Evolutionary conservation across 2,113 vertebrate species (phyloP).

Genomic region (Rhinichthys klamathensis): DNA sequence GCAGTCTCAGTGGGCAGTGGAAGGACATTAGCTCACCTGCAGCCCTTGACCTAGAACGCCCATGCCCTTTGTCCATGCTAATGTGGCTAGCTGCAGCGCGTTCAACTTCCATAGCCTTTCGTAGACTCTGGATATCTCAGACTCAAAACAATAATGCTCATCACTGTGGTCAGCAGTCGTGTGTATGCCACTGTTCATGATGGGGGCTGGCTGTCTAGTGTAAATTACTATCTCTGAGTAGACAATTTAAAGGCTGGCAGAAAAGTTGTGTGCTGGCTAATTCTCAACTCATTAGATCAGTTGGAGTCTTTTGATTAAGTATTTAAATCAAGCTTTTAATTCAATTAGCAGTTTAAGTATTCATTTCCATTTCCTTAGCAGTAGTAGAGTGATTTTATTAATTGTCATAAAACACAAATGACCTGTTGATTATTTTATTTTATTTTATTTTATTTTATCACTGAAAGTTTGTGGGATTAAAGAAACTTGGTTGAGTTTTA

Average conservation of each 20-base stretch:
- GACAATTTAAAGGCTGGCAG: constrained; percentile 55
- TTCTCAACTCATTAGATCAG: constrained; percentile 63
- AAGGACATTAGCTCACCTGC: constrained; percentile 62
- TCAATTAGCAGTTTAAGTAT: constrained; percentile 84
- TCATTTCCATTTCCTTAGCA: constrained; percentile 86
- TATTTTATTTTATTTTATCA: constrained; percentile 80
- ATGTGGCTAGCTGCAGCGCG: constrained; percentile 19
- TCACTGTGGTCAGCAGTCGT: constrained; percentile 14
- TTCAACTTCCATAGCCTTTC: constrained; percentile 54
- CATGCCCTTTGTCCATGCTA: constrained; percentile 47
- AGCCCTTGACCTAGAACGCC: constrained; percentile 66
- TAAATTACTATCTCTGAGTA: constrained; percentile 58
- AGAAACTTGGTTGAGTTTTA: background rate
- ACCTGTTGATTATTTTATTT: background rate
- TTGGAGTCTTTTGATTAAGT: constrained; percentile 80
- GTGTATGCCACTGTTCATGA: constrained; percentile 43
- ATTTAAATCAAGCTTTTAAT: constrained; percentile 87
- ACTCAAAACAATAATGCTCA: background rate
- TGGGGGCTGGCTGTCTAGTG: constrained; percentile 57
- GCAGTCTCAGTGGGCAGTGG: constrained; percentile 55
- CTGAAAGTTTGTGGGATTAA: background rate
- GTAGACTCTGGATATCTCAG: background rate
- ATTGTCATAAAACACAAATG: constrained; percentile 72
- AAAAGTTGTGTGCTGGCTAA: constrained; percentile 58
- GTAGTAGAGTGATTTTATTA: constrained; percentile 84